phyloP scores from a whole-genome alignment of 2,888 invertebrate genomes.

The Sabellastarte sp. region DNA sequence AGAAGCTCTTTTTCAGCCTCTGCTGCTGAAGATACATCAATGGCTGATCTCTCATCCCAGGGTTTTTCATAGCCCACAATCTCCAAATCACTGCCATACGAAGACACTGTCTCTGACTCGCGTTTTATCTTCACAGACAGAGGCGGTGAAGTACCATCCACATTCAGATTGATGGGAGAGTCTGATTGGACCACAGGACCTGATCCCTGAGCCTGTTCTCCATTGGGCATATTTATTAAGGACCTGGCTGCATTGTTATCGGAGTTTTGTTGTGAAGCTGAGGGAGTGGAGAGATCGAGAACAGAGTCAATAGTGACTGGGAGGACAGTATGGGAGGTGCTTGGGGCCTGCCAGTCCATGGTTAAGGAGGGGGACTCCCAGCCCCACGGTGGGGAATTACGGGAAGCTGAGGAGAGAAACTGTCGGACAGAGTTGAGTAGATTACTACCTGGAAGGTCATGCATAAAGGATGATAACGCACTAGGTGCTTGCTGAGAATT shows the following conservation, averaged over 20 bases:
- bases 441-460: neutral
- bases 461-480: neutral
- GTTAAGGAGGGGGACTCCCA: no score
- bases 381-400: neutral
- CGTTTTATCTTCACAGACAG: neutral
- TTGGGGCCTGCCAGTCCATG: neutral
- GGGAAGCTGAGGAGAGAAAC: neutral
- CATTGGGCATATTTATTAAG: neutral
- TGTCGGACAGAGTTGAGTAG: no score
- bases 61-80: conserved; percentile 71
- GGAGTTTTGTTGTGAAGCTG: no score
- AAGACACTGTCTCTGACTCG: neutral
- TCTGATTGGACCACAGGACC: conserved; percentile 27
- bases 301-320: neutral
- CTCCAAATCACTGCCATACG: conserved; percentile 41
- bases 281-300: neutral
- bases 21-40: conserved; percentile 41
- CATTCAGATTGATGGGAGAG: neutral
- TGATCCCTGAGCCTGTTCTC: conserved; percentile 13
- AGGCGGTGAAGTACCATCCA: neutral
- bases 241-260: no score
- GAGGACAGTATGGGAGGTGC: neutral
- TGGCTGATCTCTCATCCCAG: conserved; percentile 68
- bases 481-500: neutral
- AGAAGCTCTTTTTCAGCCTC: conserved; percentile 7